Evolutionary conservation across 1,140 invertebrate genomes (phyloP), one percentile per base, ranked within the genome.

Genomic region (Monochamus saltuarius): DNA sequence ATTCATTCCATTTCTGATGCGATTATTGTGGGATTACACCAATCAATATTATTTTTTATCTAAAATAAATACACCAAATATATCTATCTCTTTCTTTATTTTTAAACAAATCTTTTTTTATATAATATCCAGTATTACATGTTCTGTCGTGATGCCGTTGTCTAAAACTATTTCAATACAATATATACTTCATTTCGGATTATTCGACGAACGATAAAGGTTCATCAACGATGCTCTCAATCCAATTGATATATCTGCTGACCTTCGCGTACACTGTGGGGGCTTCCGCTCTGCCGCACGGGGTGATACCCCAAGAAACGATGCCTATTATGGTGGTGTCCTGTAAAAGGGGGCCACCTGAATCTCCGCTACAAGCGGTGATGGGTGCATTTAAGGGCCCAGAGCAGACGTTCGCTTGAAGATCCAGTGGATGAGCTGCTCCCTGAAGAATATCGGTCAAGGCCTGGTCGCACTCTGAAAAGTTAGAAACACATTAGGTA

Each of bases 261-360:
- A 89, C 84, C 62, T 81, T 82, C 0, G 87, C 86, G 69, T 87
- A 90, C 0, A 90, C 83, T 0, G 87, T 86, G 1, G 89, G 88
- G 0, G 79, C 73, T n/a, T 84, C 82, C 64, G 71, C 74, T 38
- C 75, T 65, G 1, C 86, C 85, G 65, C 87, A 88, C 59, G 89
- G 89, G 38, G 83, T 79, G 29, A 84, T 75, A 10, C 89, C 88
- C 85, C 87, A 90, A 1, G 88, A 90, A 0, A 89, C 88, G 9
- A 89, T 74, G 17, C 89, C 89, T 54, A 89, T 68, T 11, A 57
- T 3, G 50, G 62, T 14, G 63, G 73, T 55, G 65, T 65, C 50
- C 63, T 75, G 77, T 53, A 75, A 71, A 7, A 85, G 22, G 0
- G 84, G 83, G 2, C 84, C 83, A 22, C 84, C 84, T 2, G 81